Evolutionary conservation across 2,113 vertebrate species (phyloP).

Genomic region (Pogonocichla stellata): DNA sequence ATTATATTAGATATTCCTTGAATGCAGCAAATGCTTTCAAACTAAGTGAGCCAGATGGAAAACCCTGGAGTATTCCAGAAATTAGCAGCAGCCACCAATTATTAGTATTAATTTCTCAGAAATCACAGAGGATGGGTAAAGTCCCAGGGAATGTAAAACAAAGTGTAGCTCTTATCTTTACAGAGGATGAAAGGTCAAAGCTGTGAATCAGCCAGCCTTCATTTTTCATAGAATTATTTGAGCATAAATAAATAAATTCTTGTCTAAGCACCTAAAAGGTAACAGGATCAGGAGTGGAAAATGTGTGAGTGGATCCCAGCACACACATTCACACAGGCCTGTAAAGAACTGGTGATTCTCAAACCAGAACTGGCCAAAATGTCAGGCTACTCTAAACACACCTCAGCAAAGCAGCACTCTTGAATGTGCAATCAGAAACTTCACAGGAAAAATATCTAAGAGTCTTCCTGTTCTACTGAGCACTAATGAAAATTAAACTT

Average conservation of each 20-base stretch:
- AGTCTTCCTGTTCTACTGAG: slow-evolving; percentile 25
- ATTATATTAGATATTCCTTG: not conserved
- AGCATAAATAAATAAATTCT: not conserved
- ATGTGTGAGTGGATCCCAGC: not conserved
- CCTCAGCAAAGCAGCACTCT: not conserved
- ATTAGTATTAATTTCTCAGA: not conserved
- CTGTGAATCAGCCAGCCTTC: not conserved
- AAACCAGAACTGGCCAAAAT: not conserved
- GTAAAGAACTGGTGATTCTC: not conserved
- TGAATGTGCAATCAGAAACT: slow-evolving; percentile 15
- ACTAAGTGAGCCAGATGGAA: not conserved
- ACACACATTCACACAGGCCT: not conserved
- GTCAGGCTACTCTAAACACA: not conserved
- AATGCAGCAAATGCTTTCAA: not conserved
- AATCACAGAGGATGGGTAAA: not conserved
- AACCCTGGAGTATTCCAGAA: not conserved
- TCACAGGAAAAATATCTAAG: not conserved
- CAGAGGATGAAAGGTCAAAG: not conserved
- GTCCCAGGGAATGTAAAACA: not conserved
- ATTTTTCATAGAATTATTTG: not conserved
- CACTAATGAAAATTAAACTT: slow-evolving; percentile 53
- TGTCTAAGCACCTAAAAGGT: not conserved
- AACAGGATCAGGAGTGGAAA: not conserved
- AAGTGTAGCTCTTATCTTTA: not conserved
- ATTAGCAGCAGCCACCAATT: not conserved